Base-by-base conservation (phyloP, 2,888 invertebrate genomes). In the Habroteleia sp. region DNA sequence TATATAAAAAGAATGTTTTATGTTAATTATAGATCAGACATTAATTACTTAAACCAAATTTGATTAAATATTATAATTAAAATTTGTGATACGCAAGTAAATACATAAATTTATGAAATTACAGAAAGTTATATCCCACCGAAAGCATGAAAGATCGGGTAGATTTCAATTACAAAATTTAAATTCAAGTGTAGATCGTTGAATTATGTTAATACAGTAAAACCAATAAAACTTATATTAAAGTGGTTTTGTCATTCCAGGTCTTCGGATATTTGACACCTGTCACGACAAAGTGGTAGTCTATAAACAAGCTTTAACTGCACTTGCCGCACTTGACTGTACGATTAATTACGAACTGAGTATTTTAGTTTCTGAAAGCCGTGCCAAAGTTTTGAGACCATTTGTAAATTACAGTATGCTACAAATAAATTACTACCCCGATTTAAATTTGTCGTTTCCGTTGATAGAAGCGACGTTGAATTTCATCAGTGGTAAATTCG, bases 181-280 rank as follows among this genome's bases (percentile, higher is more conserved):
- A n/a, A n/a, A n/a, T n/a, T n/a, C n/a, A n/a, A n/a, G n/a, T n/a
- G n/a, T n/a, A n/a, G n/a, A n/a, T n/a, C n/a, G n/a, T n/a, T n/a
- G n/a, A 25, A 25, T 3, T 25, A 7, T 25, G 20, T n/a, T n/a
- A n/a, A n/a, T n/a, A n/a, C n/a, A n/a, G 11, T 10, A 1, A 35
- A 52, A 27, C 6, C 7, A 50, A 25, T n/a, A 27, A 16, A 48
- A 20, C 33, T 29, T 48, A 20, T 16, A 25, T 20, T 20, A 4
- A 16, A 35, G 17, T 63, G 3, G 10, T 39, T 11, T 23, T 8
- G 20, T 37, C 52, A 16, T 74, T 74, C 0, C 62, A 88, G 88
- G 88, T n/a, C 7, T 88, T 1, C 85, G 83, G 39, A 66, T 88
- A 14, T 83, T 82, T 68, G 88, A 88, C 77, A 88, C 87, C n/a